Percentiles rank a stretch among this genome's conserved stretches.
Evolutionary conservation across 2,113 vertebrate species (phyloP).

Genomic region (Python bivittatus): DNA sequence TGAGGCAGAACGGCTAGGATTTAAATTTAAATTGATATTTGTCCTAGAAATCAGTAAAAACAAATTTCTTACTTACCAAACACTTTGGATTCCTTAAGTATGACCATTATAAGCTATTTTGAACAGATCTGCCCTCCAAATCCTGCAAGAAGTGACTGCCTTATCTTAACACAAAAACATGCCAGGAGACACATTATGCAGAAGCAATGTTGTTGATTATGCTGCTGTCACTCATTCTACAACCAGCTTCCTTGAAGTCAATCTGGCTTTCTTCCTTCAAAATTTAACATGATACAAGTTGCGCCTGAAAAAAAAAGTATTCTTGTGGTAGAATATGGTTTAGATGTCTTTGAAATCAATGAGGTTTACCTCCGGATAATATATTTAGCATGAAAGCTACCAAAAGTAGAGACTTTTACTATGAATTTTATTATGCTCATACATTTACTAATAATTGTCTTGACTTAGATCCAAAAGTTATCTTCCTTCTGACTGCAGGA

Average conservation of each 20-base stretch:
- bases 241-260: not conserved
- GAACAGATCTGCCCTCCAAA: not conserved
- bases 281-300: not conserved
- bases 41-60: not conserved
- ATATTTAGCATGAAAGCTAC: not conserved
- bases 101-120: not conserved
- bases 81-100: not conserved
- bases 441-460: not conserved
- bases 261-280: not conserved
- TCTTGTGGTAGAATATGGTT: not conserved
- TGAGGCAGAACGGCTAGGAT: not conserved
- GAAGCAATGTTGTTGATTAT: not conserved
- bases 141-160: not conserved
- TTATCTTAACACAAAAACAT: not conserved
- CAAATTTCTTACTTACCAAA: not conserved
- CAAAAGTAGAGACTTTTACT: not conserved
- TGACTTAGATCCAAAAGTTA: not conserved
- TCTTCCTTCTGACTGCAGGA: not conserved
- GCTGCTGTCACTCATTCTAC: not conserved
- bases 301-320: not conserved
- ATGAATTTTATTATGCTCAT: not conserved
- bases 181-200: not conserved
- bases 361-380: not conserved
- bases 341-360: not conserved
- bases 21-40: not conserved